Evolutionary conservation across 1,140 invertebrate genomes (phyloP), one percentile per base, ranked within the genome.

Genomic region (Halesus radiatus): DNA sequence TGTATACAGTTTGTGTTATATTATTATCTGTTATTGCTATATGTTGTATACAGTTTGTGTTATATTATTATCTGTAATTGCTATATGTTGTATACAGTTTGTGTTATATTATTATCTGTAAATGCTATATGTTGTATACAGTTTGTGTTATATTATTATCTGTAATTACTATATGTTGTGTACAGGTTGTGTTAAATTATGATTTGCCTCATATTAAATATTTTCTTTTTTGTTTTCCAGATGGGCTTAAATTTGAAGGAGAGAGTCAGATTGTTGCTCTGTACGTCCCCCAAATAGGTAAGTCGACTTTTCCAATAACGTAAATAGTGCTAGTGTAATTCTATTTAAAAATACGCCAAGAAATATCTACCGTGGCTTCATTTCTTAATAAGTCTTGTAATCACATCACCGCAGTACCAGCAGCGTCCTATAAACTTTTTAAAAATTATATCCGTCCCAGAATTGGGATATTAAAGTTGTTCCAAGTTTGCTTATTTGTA

Each of bases 401-500:
- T 18, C 4, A 56, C n/a, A 18, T 18, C 16, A 18, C 54, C 54
- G 7, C 54, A 1, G n/a, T 18, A 29, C 60, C 15, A 16, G 60
- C 18, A 22, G 23, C 18, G 23, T 4, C 60, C 23, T 64, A 13
- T 64, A 64, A 22, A 23, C 23, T 50, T 70, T 45, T 13, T n/a
- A 20, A 45, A 45, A 70, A 70, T 22, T 29, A 64, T 32, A 45
- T 70, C 29, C 15, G 16, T 37, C n/a, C 10, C 32, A 13, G 22
- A 50, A 50, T 70, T n/a, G 22, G 52, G 18, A n/a, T 20, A 70
- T 50, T 50, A 7, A 50, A 70, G 37, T 70, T 70, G 20, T 22
- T 10, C 22, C 60, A 70, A 70, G 66, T 70, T 70, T 52, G 29
- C 66, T 68, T 68, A 32, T 32, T 68, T 64, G 60, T 64, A 64